Base-by-base conservation (phyloP, 2,113 vertebrate genomes). In the Colinus virginianus region DNA sequence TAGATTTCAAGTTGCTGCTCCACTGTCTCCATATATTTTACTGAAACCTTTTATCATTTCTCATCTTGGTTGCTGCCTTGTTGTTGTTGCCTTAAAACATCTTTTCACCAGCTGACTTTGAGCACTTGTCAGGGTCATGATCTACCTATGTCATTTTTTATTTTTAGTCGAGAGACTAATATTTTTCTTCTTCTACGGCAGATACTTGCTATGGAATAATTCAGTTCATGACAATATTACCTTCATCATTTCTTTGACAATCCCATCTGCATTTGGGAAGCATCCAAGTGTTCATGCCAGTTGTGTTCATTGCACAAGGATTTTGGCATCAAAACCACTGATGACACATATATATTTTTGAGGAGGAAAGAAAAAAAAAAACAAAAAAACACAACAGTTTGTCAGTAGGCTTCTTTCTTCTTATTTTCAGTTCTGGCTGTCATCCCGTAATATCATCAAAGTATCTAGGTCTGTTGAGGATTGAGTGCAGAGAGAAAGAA, bases 221-320 rank as follows among this genome's bases (percentile, higher is more conserved):
- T 97, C 89, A 89, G 55, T 92, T 96, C 58, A 78, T 93, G 84
- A 95, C 78, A 95, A 94, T 93, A 96, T 96, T 97, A 96, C 96
- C 96, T 96, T 94, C 91, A 94, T 94, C 81, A 96, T 96, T 94
- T 94, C 84, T 96, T 77, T 96, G 97, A 97, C 96, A 92, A 96
- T 96, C 96, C 95, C 92, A 93, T 96, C 96, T 97, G 96, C 78
- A 87, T 96, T 96, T 97, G 95, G 95, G 85, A 95, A 66, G 36
- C 81, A 88, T 96, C 94, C 96, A 95, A 96, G 49, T 95, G 20
- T 79, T 95, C 77, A 74, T 95, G 96, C 89, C 89, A 96, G 90
- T 97, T 95, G 96, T 97, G 92, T 96, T 97, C 93, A 95, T 95
- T 94, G 96, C 96, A 95, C 96, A 88, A 93, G 49, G 75, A 95